A percentile compares a stretch with the other conserved stretches of the same genome.
Evolutionary conservation across 2,888 invertebrate genomes (phyloP).

Genomic region (Macrosiphum euphorbiae): DNA sequence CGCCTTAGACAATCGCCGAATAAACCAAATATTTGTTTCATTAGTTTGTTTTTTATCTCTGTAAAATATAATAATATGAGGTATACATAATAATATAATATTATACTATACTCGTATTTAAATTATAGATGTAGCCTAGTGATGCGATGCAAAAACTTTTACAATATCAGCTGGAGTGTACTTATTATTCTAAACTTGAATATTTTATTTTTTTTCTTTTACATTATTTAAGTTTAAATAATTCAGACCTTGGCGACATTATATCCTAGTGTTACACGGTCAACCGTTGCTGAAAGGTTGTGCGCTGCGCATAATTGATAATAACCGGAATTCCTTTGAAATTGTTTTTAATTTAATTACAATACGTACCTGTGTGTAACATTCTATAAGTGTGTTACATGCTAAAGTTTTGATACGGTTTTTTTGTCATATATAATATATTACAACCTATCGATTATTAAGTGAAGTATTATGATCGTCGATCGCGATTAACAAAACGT

Average conservation of each 20-base stretch:
- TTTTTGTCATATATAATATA: not conserved
- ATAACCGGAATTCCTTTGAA: not conserved
- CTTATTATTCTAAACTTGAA: not conserved
- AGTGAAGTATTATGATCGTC: not conserved
- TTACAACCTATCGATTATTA: not conserved
- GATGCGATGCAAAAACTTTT: not conserved
- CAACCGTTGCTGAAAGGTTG: not conserved
- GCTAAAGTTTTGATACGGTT: not conserved
- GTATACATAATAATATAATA: not conserved
- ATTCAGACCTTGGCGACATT: not conserved
- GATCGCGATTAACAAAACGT: not conserved
- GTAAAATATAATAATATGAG: not conserved
- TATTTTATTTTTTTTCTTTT: not conserved
- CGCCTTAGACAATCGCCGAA: not conserved
- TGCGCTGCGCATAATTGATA: not conserved
- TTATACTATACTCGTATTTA: not conserved
- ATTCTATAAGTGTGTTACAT: not conserved
- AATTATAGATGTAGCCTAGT: not conserved
- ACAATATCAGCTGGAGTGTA: not conserved
- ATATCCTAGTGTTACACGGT: not conserved
- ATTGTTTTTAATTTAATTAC: not conserved
- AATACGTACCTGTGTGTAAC: not conserved
- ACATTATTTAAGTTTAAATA: not conserved
- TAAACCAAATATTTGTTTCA: not conserved
- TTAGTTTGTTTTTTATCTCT: not conserved